Base-by-base conservation (phyloP, 2,113 vertebrate species). In the Ciconia maguari region DNA sequence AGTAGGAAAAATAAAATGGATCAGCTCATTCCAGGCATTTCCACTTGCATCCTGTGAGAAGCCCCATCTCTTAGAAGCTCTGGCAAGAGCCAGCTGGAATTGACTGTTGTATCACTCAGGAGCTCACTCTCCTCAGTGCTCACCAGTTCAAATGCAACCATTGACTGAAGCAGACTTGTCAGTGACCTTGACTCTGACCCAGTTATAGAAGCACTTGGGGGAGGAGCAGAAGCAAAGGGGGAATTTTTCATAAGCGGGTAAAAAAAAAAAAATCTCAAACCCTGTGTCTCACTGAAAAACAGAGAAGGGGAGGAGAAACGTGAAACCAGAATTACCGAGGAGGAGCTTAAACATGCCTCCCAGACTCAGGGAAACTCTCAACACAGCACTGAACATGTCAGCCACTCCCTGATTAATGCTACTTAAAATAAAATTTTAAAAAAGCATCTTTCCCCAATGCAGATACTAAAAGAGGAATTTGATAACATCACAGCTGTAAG, bases 1-100 rank as follows among this genome's bases (percentile, higher is more conserved):
- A 94, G 94, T 26, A 90, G 49, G 51, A 34, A 80, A 94, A 95
- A 87, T 65, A 83, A 80, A 96, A 90, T 71, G 51, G 85, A 86
- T 95, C 58, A 27, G 91, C 62, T 95, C 74, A 61, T 93, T 89
- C 49, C 44, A 66, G 91, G 70, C 87, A 85, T 70, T 87, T 90
- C 93, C 93, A 83, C 81, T 90, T 71, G 46, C 62, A 55, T 69
- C 64, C 87, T 93, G 49, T 27, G 71, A 96, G 91, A 79, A 96
- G 78, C 41, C 51, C 24, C 7, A 44, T 69, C 82, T 83, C 49
- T 85, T 61, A 88, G 91, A 72, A 93, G 66, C 44, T 79, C 24
- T 91, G 62, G 84, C 71, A 88, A 88, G n/a, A 93, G 87, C 58
- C 90, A 77, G 87, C 66, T 88, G 66, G 75, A 90, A 85, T 22